Evolutionary conservation across 2,797 vertebrate species (phyloP).

Genomic region (Nannoperca australis): DNA sequence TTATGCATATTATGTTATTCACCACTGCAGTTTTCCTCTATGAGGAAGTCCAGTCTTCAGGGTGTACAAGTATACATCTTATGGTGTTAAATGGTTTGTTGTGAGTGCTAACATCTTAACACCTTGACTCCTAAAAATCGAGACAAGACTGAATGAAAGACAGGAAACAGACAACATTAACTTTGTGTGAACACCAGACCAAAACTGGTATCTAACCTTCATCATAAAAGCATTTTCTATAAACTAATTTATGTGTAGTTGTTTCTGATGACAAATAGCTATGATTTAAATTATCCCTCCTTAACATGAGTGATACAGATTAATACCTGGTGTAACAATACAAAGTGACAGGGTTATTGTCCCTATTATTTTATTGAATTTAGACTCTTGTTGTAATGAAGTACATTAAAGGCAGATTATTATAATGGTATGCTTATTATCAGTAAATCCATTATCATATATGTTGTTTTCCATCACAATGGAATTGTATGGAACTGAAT

Average conservation of each 20-base stretch:
- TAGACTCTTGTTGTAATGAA: conserved; percentile 20
- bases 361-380: conserved; percentile 41
- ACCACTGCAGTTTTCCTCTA: not conserved
- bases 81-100: not conserved
- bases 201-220: not conserved
- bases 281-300: not conserved
- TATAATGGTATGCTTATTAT: not conserved
- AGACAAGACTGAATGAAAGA: not conserved
- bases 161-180: not conserved
- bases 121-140: not conserved
- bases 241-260: not conserved
- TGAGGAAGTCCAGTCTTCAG: not conserved
- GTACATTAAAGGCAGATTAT: conserved; percentile 1
- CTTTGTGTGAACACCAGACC: not conserved
- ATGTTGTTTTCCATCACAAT: not conserved
- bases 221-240: not conserved
- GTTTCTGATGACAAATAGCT: too few species aligned
- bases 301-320: not conserved
- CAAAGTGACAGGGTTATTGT: conserved; percentile 2
- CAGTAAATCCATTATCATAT: not conserved
- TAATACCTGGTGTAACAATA: not conserved
- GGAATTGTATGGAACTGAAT: not conserved
- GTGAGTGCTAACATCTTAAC: not conserved
- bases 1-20: too few species aligned
- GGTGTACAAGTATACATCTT: not conserved